Evolutionary conservation across 2,113 vertebrate species (phyloP).

Genomic region (Ceuthmochares aereus): DNA sequence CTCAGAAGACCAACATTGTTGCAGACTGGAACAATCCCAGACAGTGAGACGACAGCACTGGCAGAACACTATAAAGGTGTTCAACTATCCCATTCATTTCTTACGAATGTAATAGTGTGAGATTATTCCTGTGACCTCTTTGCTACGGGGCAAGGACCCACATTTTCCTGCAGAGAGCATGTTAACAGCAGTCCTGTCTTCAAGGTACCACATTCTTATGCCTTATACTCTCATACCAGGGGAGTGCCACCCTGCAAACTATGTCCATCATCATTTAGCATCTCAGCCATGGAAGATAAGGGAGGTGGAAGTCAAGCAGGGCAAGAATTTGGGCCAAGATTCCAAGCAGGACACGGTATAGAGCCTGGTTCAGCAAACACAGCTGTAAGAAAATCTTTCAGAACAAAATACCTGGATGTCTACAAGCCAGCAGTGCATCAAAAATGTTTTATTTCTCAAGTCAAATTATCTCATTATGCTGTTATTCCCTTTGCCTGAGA

Average conservation of each 20-base stretch:
- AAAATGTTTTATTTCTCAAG: neutral
- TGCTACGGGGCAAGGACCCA: neutral
- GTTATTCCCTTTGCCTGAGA: neutral
- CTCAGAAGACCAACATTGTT: neutral
- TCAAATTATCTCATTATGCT: neutral
- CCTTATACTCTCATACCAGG: neutral
- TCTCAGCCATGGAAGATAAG: neutral
- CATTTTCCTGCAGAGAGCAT: neutral
- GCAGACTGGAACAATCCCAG: neutral
- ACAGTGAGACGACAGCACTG: neutral
- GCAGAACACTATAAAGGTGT: neutral
- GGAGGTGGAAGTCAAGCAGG: neutral
- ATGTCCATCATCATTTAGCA: neutral
- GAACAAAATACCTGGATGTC: neutral
- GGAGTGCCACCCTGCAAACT: neutral
- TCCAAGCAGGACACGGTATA: neutral
- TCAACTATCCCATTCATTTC: neutral
- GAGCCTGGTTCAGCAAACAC: neutral
- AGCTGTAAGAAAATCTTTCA: neutral
- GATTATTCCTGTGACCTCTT: neutral
- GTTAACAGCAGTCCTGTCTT: neutral
- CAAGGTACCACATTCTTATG: neutral
- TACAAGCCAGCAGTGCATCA: neutral
- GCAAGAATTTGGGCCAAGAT: neutral
- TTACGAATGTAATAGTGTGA: rapidly evolving